These are phyloP conservation scores for Drosophila lacteicornis DNA, from an alignment of 1,140 invertebrate genomes.

Conservation along the genomic window DNA sequence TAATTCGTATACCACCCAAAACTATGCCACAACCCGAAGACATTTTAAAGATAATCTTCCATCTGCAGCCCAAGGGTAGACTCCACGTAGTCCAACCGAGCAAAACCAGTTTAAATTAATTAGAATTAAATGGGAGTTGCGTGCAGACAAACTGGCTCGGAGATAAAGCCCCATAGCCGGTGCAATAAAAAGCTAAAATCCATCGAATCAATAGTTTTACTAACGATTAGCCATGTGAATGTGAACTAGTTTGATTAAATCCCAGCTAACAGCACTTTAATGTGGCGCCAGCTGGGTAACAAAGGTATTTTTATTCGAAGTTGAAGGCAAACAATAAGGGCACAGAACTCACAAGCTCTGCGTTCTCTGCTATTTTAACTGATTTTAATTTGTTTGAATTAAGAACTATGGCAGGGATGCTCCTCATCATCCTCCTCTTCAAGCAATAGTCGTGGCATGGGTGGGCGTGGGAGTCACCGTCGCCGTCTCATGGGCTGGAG, in stretches of 20 bases:
- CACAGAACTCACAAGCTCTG: slow-evolving; percentile 26
- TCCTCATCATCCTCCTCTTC: slow-evolving; percentile 18
- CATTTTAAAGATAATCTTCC: no score
- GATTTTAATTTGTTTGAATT: slow-evolving; percentile 5
- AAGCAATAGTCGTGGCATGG: slow-evolving; percentile 65
- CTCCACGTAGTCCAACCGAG: not conserved
- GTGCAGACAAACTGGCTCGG: slow-evolving; percentile 64
- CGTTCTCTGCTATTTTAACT: slow-evolving; percentile 3
- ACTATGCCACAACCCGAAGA: slow-evolving; percentile 26
- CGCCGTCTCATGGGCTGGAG: slow-evolving; percentile 29
- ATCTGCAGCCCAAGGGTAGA: slow-evolving; percentile 15
- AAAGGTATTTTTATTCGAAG: slow-evolving; percentile 66
- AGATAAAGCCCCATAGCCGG: slow-evolving; percentile 22
- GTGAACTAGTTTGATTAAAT: slow-evolving; percentile 29
- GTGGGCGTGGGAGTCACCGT: slow-evolving; percentile 44
- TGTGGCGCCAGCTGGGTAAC: slow-evolving; percentile 50
- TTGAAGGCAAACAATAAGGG: slow-evolving; percentile 48
- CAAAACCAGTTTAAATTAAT: slow-evolving; percentile 56
- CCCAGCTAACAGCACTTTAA: slow-evolving; percentile 1
- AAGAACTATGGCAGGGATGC: not conserved
- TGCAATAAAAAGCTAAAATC: slow-evolving; percentile 62
- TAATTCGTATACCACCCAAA: slow-evolving; percentile 9
- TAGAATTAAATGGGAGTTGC: slow-evolving; percentile 17
- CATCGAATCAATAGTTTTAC: slow-evolving; percentile 25
- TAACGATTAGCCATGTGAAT: slow-evolving; percentile 26